Conservation (phyloP, 2,797 vertebrate genomes). For the Pseudopleuronectes americanus region DNA sequence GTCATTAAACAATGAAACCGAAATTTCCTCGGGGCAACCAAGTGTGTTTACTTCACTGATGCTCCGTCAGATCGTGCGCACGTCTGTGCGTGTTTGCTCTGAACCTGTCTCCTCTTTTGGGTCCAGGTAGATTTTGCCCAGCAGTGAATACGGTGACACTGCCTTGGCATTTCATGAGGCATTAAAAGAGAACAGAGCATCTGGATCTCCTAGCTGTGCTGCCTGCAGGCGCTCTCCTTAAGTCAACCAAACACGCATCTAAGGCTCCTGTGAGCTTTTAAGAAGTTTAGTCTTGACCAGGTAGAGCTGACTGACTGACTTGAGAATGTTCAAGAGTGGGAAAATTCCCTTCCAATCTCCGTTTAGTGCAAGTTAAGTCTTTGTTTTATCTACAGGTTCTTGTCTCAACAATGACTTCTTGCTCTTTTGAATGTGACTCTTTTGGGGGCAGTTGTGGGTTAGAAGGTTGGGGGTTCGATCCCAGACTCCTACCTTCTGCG, state of each 20-base stretch:
- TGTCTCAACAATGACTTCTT: background rate
- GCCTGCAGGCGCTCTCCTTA: slow-evolving; percentile 48
- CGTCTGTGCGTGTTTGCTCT: slow-evolving; percentile 18
- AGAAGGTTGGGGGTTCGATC: no score
- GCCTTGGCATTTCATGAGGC: slow-evolving; percentile 60
- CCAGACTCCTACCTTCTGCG: no score
- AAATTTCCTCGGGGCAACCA: slow-evolving; percentile 58
- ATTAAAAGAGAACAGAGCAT: slow-evolving; percentile 61
- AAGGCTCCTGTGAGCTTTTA: slow-evolving; percentile 50
- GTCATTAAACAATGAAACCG: slow-evolving; percentile 75
- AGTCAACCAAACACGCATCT: slow-evolving; percentile 62
- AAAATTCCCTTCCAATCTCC: slow-evolving; percentile 9
- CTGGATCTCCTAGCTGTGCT: slow-evolving; percentile 60
- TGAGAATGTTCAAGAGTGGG: slow-evolving; percentile 12
- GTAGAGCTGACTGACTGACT: slow-evolving; percentile 32
- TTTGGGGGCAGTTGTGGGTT: background rate
- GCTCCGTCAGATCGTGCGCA: slow-evolving; percentile 19
- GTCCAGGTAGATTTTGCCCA: slow-evolving; percentile 35
- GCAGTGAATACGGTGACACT: slow-evolving; percentile 59
- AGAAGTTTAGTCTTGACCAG: slow-evolving; percentile 36
- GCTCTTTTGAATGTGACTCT: slow-evolving; percentile 8
- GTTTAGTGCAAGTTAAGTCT: slow-evolving; percentile 16
- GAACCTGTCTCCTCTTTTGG: slow-evolving; percentile 53
- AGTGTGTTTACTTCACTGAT: slow-evolving; percentile 57
- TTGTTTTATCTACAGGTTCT: background rate